phyloP scores from a whole-genome alignment of 1,140 invertebrate species.

The Drosophila oshimai region DNA sequence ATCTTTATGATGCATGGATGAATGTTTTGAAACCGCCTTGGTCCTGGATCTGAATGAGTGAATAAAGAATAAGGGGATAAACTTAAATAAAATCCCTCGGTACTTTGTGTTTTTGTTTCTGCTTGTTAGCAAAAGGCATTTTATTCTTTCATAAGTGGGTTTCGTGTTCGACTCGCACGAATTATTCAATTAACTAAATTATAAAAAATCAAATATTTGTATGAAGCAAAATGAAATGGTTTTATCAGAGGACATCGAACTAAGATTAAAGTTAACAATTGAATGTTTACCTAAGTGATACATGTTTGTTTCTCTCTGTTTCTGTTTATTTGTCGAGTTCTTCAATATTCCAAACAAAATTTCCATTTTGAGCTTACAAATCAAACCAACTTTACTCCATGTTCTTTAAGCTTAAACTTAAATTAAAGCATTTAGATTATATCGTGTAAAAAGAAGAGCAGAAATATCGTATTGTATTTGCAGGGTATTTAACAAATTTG shows the following conservation, averaged over 20 bases:
- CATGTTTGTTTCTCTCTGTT: constrained; percentile 2
- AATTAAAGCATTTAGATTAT: constrained; percentile 53
- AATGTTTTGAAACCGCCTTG: constrained; percentile 58
- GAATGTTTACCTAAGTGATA: constrained; percentile 12
- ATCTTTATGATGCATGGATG: background rate
- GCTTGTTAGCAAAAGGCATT: constrained; percentile 65
- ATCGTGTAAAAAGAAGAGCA: constrained; percentile 23
- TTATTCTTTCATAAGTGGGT: constrained; percentile 55
- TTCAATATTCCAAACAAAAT: constrained; percentile 24
- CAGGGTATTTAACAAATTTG: constrained; percentile 27
- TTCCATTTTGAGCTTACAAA: constrained; percentile 42
- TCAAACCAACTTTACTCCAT: constrained; percentile 40
- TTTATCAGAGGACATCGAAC: constrained; percentile 17
- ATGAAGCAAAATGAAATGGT: constrained; percentile 25
- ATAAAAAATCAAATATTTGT: constrained; percentile 29
- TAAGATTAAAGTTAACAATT: constrained; percentile 41
- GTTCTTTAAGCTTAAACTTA: constrained; percentile 54
- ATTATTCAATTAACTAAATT: constrained; percentile 68
- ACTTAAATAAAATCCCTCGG: constrained; percentile 4
- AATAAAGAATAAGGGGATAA: background rate
- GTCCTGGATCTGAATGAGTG: constrained; percentile 33
- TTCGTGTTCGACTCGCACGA: constrained; percentile 19
- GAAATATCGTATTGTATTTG: constrained; percentile 27
- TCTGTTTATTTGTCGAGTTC: background rate
- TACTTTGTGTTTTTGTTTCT: constrained; percentile 44